Base-by-base conservation (phyloP, 2,113 vertebrate genomes). In the Semnornis frantzii region DNA sequence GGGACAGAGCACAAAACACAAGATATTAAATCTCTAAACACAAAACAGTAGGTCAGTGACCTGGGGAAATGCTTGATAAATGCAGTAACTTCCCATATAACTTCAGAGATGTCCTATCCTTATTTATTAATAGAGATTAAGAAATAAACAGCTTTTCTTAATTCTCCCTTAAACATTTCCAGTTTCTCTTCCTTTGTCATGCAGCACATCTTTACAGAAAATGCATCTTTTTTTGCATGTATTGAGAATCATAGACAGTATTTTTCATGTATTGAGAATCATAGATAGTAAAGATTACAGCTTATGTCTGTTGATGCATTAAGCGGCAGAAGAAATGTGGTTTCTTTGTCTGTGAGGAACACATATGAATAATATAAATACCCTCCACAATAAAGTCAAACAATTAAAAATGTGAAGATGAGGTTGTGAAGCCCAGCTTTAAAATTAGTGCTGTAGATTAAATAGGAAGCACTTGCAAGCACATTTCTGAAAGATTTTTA, bases 401-500 rank as follows among this genome's bases (percentile, higher is more conserved):
- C 34, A 90, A 27, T 75, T 10, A 5, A 73, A 80, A 91, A 57
- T 79, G 44, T 31, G 70, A 21, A 52, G 14, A 59, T 80, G 59
- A 57, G 64, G 34, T 58, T 71, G 23, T 87, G 52, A 83, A 89
- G 81, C 77, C 27, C 37, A 52, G 14, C 70, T 93, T 93, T 93
- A 77, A 92, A 89, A 86, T 59, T 30, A 62, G 83, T 84, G 65
- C n/a, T 25, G 20, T 50, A 44, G 15, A 57, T 70, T 82, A 89
- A 69, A 60, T 19, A 55, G 48, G 64, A 77, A 65, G 24, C 39
- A 57, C 12, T 82, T 88, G 52, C 31, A 94, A 82, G 59, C 74
- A 52, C 64, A 71, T 92, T 95, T 89, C 71, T 85, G 84, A 76
- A 95, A 93, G 76, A 70, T 89, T 90, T 95, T 92, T 95, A 48